These are phyloP conservation scores for Hydrolagus affinis DNA, from an alignment of 2,113 vertebrate species.

Conservation along the genomic window DNA sequence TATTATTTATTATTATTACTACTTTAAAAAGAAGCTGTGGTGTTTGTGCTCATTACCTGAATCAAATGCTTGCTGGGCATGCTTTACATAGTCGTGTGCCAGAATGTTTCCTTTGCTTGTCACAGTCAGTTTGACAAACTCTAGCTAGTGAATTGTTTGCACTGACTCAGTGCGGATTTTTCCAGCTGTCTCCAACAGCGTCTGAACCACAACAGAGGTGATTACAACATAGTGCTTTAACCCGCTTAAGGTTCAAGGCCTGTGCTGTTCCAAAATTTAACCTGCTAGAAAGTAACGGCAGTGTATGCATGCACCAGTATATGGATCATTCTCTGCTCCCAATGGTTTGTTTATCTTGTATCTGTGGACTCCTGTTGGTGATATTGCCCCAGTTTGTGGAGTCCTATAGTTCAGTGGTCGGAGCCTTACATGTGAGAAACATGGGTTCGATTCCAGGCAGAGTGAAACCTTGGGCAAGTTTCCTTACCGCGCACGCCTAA, in stretches of 20 bases:
- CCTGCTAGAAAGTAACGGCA: not conserved
- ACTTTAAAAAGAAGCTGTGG: not conserved
- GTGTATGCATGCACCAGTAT: not conserved
- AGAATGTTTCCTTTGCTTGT: too few species aligned
- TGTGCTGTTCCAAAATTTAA: not conserved
- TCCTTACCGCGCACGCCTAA: too few species aligned
- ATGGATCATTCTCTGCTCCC: not conserved
- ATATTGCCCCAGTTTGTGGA: not conserved
- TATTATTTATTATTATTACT: not conserved
- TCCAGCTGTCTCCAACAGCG: not conserved
- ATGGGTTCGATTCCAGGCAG: too few species aligned
- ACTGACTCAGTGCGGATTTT: not conserved
- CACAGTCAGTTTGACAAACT: not conserved
- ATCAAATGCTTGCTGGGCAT: not conserved
- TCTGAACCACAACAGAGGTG: not conserved
- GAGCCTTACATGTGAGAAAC: too few species aligned
- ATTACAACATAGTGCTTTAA: not conserved
- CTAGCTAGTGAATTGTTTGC: not conserved
- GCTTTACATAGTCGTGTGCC: not conserved
- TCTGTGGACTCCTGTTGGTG: not conserved
- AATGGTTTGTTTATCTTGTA: not conserved
- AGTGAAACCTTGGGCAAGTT: too few species aligned
- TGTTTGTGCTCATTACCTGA: not conserved
- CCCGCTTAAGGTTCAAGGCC: not conserved
- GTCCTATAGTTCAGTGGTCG: too few species aligned